Percentiles rank a stretch among this genome's conserved stretches.
Evolutionary conservation across 2,888 invertebrate species (phyloP).

Genomic region (Chymomyza fuscimana): DNA sequence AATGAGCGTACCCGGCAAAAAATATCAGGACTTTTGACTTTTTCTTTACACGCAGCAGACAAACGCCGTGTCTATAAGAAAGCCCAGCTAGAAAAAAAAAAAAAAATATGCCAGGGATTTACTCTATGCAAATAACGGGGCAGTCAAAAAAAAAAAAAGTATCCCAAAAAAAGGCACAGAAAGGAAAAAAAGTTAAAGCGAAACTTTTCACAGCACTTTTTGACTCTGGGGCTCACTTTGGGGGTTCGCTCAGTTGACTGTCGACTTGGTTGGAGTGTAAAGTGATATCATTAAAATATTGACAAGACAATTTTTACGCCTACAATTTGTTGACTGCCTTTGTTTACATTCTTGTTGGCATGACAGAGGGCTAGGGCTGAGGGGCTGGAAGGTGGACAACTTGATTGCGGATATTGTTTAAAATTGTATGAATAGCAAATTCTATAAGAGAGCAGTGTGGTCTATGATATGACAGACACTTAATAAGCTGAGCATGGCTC

Average conservation of each 20-base stretch:
- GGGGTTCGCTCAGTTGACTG: not conserved
- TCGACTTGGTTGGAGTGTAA: slow-evolving; percentile 46
- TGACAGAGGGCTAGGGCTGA: slow-evolving; percentile 1
- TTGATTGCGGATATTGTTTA: not conserved
- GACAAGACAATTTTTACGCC: slow-evolving; percentile 79
- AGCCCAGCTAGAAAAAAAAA: slow-evolving; percentile 12
- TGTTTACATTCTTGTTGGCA: slow-evolving; percentile 37
- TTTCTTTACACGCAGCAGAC: not conserved
- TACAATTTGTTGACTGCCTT: slow-evolving; percentile 69
- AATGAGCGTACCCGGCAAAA: not conserved
- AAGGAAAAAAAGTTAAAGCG: not conserved
- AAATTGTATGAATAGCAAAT: too few relatives aligned
- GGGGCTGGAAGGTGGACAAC: not conserved
- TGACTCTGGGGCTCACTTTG: not conserved
- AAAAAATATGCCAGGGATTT: not conserved
- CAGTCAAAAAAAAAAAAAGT: not conserved
- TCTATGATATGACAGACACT: too few relatives aligned
- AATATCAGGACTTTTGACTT: not conserved
- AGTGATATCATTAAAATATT: slow-evolving; percentile 77
- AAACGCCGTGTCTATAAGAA: not conserved
- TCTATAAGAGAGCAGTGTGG: too few relatives aligned
- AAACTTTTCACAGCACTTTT: not conserved
- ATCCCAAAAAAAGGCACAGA: not conserved
- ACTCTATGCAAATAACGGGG: not conserved
- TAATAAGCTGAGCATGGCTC: too few relatives aligned